These are phyloP conservation scores for Clarias batrachus DNA, from an alignment of 2,113 vertebrate genomes.

Conservation along the genomic window DNA sequence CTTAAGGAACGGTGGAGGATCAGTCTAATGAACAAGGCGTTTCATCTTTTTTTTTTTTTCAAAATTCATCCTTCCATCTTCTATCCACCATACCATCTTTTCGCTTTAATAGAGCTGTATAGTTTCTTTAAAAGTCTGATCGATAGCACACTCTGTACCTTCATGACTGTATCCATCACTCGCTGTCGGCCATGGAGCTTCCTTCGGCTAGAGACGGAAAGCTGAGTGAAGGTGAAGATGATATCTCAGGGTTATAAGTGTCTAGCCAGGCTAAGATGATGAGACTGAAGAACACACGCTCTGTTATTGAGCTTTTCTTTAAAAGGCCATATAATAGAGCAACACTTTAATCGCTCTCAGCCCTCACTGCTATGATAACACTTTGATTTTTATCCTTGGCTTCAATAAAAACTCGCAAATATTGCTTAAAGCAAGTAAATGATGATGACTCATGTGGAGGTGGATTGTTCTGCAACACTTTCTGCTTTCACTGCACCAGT, in stretches of 20 bases:
- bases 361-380: neutral
- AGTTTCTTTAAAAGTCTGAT: conserved; percentile 32
- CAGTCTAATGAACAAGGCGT: neutral
- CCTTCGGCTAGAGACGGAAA: conserved; percentile 36
- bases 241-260: conserved; percentile 8
- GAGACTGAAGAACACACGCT: conserved; percentile 27
- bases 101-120: conserved; percentile 10
- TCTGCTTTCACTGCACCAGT: neutral
- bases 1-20: neutral
- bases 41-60: neutral
- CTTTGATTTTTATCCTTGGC: neutral
- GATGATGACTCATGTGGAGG: neutral
- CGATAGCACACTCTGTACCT: conserved; percentile 35
- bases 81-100: neutral
- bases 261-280: conserved; percentile 21
- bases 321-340: conserved; percentile 23
- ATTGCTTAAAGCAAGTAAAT: neutral
- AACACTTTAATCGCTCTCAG: conserved; percentile 33
- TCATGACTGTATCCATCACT: neutral
- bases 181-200: conserved; percentile 4
- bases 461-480: neutral
- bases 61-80: neutral
- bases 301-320: conserved; percentile 31
- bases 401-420: conserved; percentile 1
- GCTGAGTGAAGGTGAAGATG: conserved; percentile 38